Percentiles rank a stretch among this genome's conserved stretches.
Evolutionary conservation across 2,888 invertebrate species (phyloP).

Genomic region (Onchidella celtica): DNA sequence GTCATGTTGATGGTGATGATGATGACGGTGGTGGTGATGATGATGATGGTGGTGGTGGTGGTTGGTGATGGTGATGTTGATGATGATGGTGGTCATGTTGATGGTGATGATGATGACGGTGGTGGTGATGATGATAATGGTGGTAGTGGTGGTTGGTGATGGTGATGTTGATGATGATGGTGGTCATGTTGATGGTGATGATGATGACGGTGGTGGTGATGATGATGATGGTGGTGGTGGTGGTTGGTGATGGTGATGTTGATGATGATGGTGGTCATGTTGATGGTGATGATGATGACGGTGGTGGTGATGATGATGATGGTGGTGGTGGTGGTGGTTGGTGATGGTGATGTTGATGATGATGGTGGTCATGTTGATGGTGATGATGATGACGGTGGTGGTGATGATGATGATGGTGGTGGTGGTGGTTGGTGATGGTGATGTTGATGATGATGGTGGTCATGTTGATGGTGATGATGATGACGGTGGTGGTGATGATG

Average conservation of each 20-base stretch:
- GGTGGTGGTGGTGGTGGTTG: no score
- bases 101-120: conserved; percentile 32
- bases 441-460: conserved; percentile 16
- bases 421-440: no score
- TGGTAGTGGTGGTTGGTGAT: no score
- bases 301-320: no score
- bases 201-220: neutral
- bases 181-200: neutral
- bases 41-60: no score
- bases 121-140: conserved; percentile 15
- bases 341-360: no score
- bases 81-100: conserved; percentile 27
- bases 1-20: conserved; percentile 36
- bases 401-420: neutral
- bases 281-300: no score
- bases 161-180: no score
- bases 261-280: no score
- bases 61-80: conserved; percentile 39
- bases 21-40: conserved; percentile 43
- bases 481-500: conserved; percentile 29
- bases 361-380: no score
- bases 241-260: no score
- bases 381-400: neutral
- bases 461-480: conserved; percentile 38
- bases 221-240: no score